phyloP scores from a whole-genome alignment of 2,113 vertebrate genomes.

The Apodemus sylvaticus region DNA sequence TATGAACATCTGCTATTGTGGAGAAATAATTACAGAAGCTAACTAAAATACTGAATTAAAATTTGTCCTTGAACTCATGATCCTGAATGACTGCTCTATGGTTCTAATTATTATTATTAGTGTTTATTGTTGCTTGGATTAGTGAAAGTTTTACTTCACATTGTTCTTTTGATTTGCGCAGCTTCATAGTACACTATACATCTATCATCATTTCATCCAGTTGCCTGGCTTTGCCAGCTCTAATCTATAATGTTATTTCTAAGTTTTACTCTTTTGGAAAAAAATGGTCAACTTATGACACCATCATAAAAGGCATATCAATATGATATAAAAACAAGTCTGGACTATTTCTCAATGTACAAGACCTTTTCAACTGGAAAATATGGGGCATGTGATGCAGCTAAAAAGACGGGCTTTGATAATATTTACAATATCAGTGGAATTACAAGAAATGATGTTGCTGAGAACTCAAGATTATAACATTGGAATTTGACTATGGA shows the following conservation, averaged over 20 bases:
- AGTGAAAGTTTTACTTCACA: background rate
- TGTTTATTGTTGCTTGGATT: background rate
- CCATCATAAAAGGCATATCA: background rate
- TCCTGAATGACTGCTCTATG: background rate
- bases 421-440: background rate
- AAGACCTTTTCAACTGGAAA: background rate
- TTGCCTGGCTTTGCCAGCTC: background rate
- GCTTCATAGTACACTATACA: background rate
- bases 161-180: background rate
- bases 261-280: background rate
- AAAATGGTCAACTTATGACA: background rate
- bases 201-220: background rate
- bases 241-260: background rate
- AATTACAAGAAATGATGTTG: background rate
- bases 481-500: background rate
- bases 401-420: background rate
- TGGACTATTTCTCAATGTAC: background rate
- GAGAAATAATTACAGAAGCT: background rate
- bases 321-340: background rate
- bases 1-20: background rate
- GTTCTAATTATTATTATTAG: background rate
- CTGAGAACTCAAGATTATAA: background rate
- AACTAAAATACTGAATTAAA: background rate
- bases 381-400: background rate
- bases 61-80: background rate